These are phyloP conservation scores for Echinops telfairi DNA, from an alignment of 2,113 vertebrate genomes.

Conservation along the genomic window DNA sequence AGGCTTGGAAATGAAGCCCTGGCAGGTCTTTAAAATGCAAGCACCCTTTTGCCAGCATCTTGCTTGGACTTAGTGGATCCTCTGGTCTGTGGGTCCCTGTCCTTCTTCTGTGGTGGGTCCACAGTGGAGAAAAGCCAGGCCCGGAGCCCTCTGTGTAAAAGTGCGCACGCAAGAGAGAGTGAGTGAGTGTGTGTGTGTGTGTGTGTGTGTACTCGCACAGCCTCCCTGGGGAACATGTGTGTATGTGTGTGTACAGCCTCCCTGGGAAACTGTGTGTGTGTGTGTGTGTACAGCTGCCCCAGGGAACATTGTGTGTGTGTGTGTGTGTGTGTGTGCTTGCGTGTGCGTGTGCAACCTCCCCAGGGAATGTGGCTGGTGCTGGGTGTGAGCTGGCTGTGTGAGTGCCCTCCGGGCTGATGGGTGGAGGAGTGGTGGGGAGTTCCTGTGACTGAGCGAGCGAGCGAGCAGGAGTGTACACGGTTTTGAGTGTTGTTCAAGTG, in stretches of 20 bases:
- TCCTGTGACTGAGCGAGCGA: background rate
- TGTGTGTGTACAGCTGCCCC: no score
- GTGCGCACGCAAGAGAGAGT: background rate
- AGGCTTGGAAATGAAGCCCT: background rate
- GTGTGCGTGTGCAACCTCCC: background rate
- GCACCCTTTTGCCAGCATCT: constrained; percentile 5
- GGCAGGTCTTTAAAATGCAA: constrained; percentile 50
- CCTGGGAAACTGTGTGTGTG: no score
- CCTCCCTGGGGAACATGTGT: no score
- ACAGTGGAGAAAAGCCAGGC: background rate
- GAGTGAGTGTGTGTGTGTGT: no score
- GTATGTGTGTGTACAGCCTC: no score
- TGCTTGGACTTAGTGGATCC: background rate
- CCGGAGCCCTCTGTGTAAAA: background rate
- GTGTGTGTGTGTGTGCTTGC: no score
- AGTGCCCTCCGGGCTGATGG: background rate
- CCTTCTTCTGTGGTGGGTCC: background rate
- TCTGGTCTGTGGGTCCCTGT: background rate
- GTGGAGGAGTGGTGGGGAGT: background rate
- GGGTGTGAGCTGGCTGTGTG: background rate
- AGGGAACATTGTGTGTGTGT: background rate
- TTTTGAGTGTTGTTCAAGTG: constrained; percentile 76
- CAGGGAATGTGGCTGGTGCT: background rate
- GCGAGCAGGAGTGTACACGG: constrained; percentile 19
- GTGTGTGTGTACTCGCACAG: no score